phyloP scores from a whole-genome alignment of 2,113 vertebrate species.

The Odontophorus gujanensis region DNA sequence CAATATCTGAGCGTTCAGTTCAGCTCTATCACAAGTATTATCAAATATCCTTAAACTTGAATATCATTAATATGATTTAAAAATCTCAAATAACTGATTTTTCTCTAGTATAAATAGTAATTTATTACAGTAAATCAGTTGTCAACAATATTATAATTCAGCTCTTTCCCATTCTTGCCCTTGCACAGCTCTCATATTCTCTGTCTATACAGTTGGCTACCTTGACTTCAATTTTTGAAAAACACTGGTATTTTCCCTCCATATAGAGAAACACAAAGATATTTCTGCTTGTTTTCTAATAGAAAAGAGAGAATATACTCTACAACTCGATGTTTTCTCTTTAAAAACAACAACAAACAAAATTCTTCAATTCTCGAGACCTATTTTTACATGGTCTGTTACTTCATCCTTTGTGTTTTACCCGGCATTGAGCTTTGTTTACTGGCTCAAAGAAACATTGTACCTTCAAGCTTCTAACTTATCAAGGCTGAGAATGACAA shows the following conservation, averaged over 20 bases:
- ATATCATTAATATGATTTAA: background rate
- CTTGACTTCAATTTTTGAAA: background rate
- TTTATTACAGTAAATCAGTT: background rate
- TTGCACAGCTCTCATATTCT: background rate
- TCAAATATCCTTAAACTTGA: background rate
- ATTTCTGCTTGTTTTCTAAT: background rate
- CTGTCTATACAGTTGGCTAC: background rate
- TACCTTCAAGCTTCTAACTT: conserved; percentile 19
- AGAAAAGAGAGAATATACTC: background rate
- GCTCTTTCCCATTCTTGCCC: background rate
- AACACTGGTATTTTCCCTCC: background rate
- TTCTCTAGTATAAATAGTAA: background rate
- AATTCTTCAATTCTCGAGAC: background rate
- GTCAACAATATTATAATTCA: background rate
- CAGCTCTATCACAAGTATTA: background rate
- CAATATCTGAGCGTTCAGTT: background rate
- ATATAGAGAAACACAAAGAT: background rate
- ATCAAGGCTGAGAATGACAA: background rate
- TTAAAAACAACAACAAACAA: background rate
- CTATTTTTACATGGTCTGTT: background rate
- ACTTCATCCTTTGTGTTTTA: conserved; percentile 7
- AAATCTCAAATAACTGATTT: background rate
- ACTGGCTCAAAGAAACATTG: background rate
- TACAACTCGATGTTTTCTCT: background rate
- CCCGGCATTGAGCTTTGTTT: conserved; percentile 3